Base-by-base conservation (phyloP, 1,140 invertebrate genomes). In the Anagrus nilaparvatae region DNA sequence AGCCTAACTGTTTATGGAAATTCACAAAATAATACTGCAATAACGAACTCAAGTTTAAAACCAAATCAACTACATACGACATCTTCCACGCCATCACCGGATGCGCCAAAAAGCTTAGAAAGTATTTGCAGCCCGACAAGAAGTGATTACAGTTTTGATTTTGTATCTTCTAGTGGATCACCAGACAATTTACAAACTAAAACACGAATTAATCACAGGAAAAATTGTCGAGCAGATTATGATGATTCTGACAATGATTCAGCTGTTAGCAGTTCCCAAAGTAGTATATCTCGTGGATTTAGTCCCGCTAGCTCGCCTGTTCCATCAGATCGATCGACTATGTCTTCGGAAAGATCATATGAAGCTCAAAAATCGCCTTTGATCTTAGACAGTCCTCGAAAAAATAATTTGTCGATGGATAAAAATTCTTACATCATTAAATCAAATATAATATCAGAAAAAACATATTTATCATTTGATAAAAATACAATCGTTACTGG, bases 161-260 rank as follows among this genome's bases (percentile, higher is more conserved):
- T 65, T 27, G 52, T 56, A 0, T 64, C 59, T 8, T 52, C 56
- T 0, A 46, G 50, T 7, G 55, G 52, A 12, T 64, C 61, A 2
- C 59, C 61, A 4, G 12, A 47, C 56, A 31, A 56, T 9, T 14
- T n/a, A 30, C 29, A 61, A 48, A 54, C 52, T 19, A 28, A 73
- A 59, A 49, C 47, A 40, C 25, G 31, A 39, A 16, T 12, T 6
- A 28, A 40, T 5, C 39, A 40, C 13, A 46, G 42, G 9, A 29
- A 34, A 1, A 30, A 14, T 10, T 14, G 31, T 6, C 33, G 34
- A n/a, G 29, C 21, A 24, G 62, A 65, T 14, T 65, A 65, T 39
- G 78, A 84, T 51, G 84, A 87, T 49, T 87, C 83, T 49, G 85
- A 90, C 56, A 87, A 85, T 54, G 86, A 90, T 60, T 88, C 85